Conservation (phyloP, 1,140 invertebrate species). For the Drosophila arizonae region DNA sequence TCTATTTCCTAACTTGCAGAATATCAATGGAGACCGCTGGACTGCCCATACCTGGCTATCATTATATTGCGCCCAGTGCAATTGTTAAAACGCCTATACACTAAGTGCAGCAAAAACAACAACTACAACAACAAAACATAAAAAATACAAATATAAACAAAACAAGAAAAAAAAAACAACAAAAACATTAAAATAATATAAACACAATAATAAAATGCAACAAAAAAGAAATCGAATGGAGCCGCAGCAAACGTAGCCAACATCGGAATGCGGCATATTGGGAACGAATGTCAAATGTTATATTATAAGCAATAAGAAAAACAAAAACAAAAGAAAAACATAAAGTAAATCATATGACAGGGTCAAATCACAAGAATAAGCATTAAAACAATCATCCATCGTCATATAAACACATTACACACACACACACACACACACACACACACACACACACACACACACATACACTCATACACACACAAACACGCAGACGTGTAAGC, state of each 20-base stretch:
- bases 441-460: conserved; percentile 29
- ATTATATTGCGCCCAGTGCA: conserved; percentile 95
- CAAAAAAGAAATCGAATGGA: conserved; percentile 39
- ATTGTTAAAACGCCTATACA: conserved; percentile 95
- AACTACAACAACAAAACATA: conserved; percentile 38
- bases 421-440: conserved; percentile 30
- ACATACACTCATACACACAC: conserved; percentile 23
- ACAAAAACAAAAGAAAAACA: conserved; percentile 21
- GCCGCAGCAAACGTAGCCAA: conserved; percentile 18
- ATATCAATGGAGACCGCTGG: conserved; percentile 96
- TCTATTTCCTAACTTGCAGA: conserved; percentile 84
- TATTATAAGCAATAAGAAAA: conserved; percentile 64
- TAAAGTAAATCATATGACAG: conserved; percentile 36
- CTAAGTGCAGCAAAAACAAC: conserved; percentile 84
- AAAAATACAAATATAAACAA: not conserved
- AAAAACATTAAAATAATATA: not conserved
- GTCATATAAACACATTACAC: conserved; percentile 30
- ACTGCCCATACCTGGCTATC: conserved; percentile 93
- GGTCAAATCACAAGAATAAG: conserved; percentile 30
- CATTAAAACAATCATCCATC: conserved; percentile 19
- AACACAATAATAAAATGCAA: conserved; percentile 19
- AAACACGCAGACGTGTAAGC: conserved; percentile 41
- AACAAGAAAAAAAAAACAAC: conserved; percentile 2
- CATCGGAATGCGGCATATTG: conserved; percentile 2
- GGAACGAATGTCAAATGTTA: conserved; percentile 62